phyloP scores from a whole-genome alignment of 2,888 invertebrate genomes.

The Aspidapion aeneum region DNA sequence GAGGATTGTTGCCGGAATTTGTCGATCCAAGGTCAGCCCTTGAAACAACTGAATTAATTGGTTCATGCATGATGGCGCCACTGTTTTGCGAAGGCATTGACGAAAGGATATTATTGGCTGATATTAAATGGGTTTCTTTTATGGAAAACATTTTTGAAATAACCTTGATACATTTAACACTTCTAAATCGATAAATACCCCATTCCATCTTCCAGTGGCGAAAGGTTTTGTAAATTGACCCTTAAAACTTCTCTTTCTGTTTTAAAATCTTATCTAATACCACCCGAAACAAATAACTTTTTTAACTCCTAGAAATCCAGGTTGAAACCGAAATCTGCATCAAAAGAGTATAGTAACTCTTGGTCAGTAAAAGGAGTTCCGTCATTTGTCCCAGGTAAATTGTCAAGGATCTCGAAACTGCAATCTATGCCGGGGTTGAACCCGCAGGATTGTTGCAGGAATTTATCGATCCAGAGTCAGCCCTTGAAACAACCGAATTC shows the following conservation, averaged over 20 bases:
- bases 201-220: too few relatives aligned
- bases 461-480: not conserved
- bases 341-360: slow-evolving; percentile 79
- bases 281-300: slow-evolving; percentile 15
- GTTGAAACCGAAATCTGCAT: slow-evolving; percentile 67
- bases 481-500: not conserved
- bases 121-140: slow-evolving; percentile 65
- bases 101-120: slow-evolving; percentile 53
- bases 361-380: slow-evolving; percentile 75
- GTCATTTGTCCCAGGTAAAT: slow-evolving; percentile 67
- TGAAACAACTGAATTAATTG: too few relatives aligned
- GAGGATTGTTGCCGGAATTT: slow-evolving; percentile 40
- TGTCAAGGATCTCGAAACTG: slow-evolving; percentile 82
- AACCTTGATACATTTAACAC: too few relatives aligned
- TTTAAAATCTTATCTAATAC: not conserved
- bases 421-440: slow-evolving; percentile 59
- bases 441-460: slow-evolving; percentile 44
- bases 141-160: too few relatives aligned
- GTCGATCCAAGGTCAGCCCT: too few relatives aligned
- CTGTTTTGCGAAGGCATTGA: not conserved
- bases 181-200: too few relatives aligned
- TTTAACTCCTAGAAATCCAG: slow-evolving; percentile 43
- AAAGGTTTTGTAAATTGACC: too few relatives aligned
- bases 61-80: too few relatives aligned
- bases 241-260: too few relatives aligned